Conservation (phyloP, 2,113 vertebrate species). For the Piaya cayana region DNA sequence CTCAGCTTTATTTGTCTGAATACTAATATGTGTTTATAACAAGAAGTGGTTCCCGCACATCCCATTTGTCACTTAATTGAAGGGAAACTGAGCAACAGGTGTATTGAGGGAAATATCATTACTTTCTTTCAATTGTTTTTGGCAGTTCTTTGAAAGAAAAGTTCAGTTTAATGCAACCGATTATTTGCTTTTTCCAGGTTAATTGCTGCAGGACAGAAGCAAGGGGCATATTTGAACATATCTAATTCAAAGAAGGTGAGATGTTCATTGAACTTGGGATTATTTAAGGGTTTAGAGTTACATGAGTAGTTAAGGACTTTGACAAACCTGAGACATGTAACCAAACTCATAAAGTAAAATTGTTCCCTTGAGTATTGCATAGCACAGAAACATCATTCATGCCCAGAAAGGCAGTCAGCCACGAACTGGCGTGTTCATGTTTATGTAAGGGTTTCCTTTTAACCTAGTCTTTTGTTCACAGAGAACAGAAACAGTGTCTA, state of each 20-base stretch:
- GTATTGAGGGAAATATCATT: constrained; percentile 63
- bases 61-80: constrained; percentile 55
- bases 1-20: not conserved
- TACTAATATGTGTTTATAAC: constrained; percentile 61
- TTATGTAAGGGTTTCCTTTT: constrained; percentile 47
- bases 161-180: constrained; percentile 20
- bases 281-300: not conserved
- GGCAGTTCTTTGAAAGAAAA: constrained; percentile 49
- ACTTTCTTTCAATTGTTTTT: constrained; percentile 48
- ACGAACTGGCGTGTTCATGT: not conserved
- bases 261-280: not conserved
- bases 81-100: constrained; percentile 64
- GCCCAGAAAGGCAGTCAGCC: not conserved
- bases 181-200: not conserved
- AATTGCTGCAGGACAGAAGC: constrained; percentile 6
- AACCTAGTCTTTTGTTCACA: constrained; percentile 3
- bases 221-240: not conserved
- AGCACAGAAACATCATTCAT: not conserved
- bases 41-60: constrained; percentile 17
- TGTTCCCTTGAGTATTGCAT: not conserved
- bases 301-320: not conserved
- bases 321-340: not conserved
- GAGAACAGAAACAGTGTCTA: not conserved
- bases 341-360: not conserved
- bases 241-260: constrained; percentile 18